Percentiles rank a stretch among this genome's conserved stretches.
Evolutionary conservation across 1,140 invertebrate species (phyloP).

Genomic region (Pseudomyrmex gracilis): DNA sequence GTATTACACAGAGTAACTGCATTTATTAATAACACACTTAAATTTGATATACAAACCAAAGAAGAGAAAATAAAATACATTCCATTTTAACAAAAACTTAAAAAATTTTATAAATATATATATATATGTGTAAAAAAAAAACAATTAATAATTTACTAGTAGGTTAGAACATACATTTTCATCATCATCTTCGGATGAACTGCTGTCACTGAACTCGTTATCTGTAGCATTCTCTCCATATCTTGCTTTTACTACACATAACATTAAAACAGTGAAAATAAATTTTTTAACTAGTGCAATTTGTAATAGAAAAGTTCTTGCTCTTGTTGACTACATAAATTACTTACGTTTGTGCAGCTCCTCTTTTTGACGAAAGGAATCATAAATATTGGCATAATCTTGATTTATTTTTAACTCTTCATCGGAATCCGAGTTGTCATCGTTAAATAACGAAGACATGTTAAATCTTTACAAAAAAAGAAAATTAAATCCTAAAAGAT

Average conservation of each 20-base stretch:
- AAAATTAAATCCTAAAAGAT: background rate
- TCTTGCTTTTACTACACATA: slow-evolving; percentile 89
- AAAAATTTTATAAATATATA: background rate
- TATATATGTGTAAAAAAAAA: background rate
- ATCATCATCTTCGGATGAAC: slow-evolving; percentile 87
- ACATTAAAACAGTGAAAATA: background rate
- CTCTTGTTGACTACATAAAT: background rate
- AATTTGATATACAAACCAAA: background rate
- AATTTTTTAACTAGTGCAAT: background rate
- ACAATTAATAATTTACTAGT: background rate
- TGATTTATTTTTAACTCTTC: slow-evolving; percentile 90
- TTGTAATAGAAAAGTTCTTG: too few relatives aligned
- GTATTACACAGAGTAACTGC: background rate
- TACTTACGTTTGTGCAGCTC: slow-evolving; percentile 93
- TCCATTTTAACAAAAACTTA: background rate
- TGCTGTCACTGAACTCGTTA: slow-evolving; percentile 80
- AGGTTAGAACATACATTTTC: slow-evolving; percentile 81
- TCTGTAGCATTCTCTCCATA: slow-evolving; percentile 87
- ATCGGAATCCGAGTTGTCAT: slow-evolving; percentile 83
- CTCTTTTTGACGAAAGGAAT: slow-evolving; percentile 93
- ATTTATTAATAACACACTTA: background rate
- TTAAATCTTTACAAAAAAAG: slow-evolving; percentile 23
- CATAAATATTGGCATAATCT: slow-evolving; percentile 93
- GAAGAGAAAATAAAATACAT: background rate
- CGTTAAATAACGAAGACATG: slow-evolving; percentile 82